Evolutionary conservation across 2,113 vertebrate species (phyloP).

Genomic region (Pelecanoides urinatrix): DNA sequence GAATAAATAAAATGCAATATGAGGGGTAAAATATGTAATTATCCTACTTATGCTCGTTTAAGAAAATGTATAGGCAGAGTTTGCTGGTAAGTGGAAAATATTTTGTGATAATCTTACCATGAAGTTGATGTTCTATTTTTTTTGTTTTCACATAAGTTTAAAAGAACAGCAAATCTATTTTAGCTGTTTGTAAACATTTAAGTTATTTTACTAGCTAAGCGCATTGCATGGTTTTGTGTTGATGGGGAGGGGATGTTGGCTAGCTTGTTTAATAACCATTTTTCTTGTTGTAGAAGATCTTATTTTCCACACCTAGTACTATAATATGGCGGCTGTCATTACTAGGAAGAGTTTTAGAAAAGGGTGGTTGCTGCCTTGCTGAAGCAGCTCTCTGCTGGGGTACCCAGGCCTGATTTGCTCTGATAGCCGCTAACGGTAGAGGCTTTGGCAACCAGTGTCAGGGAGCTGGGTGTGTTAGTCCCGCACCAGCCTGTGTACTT

Average conservation of each 20-base stretch:
- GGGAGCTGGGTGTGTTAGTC: neutral
- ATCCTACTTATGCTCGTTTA: neutral
- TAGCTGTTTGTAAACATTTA: neutral
- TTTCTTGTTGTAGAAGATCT: neutral
- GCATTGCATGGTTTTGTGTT: neutral
- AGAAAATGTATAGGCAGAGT: neutral
- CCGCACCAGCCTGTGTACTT: neutral
- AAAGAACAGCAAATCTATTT: neutral
- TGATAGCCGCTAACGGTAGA: neutral
- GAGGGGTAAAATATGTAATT: neutral
- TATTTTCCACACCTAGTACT: neutral
- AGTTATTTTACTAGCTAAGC: neutral
- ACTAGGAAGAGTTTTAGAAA: neutral
- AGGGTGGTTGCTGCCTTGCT: neutral
- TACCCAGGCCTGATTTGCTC: neutral
- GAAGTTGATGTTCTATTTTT: neutral
- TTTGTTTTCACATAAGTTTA: neutral
- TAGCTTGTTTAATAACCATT: neutral
- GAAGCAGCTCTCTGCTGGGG: neutral
- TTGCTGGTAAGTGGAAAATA: neutral
- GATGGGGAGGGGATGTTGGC: neutral
- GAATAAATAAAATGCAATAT: neutral
- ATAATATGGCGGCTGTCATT: rapidly evolving
- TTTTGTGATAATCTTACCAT: neutral
- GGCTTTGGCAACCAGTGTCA: neutral